These are phyloP conservation scores for Eupithecia insigniata DNA, from an alignment of 2,888 invertebrate genomes.

Conservation along the genomic window DNA sequence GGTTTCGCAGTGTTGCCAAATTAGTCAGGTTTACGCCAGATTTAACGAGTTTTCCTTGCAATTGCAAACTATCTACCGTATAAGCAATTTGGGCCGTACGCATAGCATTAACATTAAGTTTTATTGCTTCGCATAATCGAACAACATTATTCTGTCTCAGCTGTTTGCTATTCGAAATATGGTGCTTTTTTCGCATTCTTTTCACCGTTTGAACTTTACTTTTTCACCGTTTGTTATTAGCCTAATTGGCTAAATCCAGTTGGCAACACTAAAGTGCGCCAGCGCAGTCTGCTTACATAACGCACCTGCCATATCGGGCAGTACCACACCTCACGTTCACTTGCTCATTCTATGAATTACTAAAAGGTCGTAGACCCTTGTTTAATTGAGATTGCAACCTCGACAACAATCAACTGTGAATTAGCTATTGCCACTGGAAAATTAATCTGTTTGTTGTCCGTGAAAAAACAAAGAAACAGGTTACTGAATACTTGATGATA, in stretches of 20 bases:
- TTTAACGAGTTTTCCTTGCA: slow-evolving; percentile 15
- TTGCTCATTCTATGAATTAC: slow-evolving; percentile 82
- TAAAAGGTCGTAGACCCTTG: slow-evolving; percentile 82
- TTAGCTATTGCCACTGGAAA: slow-evolving; percentile 4
- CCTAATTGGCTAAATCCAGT: background rate
- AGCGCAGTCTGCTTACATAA: slow-evolving; percentile 78
- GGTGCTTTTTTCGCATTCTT: background rate
- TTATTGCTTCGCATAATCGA: slow-evolving; percentile 4
- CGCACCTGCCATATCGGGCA: slow-evolving; percentile 82
- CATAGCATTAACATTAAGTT: slow-evolving; percentile 14
- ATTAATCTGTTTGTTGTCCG: background rate
- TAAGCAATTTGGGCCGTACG: background rate
- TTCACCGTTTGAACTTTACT: background rate
- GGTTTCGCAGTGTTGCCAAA: slow-evolving; percentile 50
- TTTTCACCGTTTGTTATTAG: no score
- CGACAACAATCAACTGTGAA: slow-evolving; percentile 12
- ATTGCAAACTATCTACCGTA: background rate
- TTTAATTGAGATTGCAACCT: slow-evolving; percentile 63
- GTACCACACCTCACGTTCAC: slow-evolving; percentile 79
- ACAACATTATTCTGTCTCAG: background rate
- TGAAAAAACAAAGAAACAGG: background rate
- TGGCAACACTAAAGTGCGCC: slow-evolving; percentile 47
- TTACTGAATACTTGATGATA: background rate
- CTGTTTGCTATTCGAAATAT: background rate
- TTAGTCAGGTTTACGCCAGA: slow-evolving; percentile 12